Evolutionary conservation across 1,140 invertebrate species (phyloP).

Genomic region (Drosophila subpulchrella): DNA sequence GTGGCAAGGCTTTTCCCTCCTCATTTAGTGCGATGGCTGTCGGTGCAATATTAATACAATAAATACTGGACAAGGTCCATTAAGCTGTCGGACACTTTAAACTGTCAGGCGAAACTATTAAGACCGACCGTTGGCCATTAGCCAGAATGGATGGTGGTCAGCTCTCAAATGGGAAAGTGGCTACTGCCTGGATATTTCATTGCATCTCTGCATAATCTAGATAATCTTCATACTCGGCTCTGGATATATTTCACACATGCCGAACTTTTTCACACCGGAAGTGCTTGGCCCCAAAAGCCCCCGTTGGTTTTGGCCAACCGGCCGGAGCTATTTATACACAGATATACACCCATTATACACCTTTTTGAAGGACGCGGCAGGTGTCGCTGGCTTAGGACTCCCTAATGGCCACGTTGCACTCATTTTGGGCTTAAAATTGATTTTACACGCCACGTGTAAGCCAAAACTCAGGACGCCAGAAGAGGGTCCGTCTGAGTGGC

Average conservation of each 20-base stretch:
- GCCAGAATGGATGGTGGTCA: slow-evolving; percentile 15
- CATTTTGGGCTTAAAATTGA: slow-evolving; percentile 62
- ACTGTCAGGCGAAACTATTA: slow-evolving; percentile 59
- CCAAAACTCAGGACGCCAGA: slow-evolving; percentile 1
- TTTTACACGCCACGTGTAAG: slow-evolving; percentile 50
- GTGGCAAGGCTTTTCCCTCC: neutral
- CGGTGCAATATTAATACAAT: slow-evolving; percentile 71
- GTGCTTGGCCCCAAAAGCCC: slow-evolving; percentile 25
- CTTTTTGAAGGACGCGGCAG: slow-evolving; percentile 23
- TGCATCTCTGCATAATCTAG: slow-evolving; percentile 20
- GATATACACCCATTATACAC: neutral
- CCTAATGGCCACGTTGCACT: slow-evolving; percentile 50
- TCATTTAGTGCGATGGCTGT: slow-evolving; percentile 18
- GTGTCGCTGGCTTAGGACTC: slow-evolving; percentile 18
- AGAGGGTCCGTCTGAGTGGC: slow-evolving; percentile 39
- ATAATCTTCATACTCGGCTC: slow-evolving; percentile 24
- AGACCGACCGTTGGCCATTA: slow-evolving; percentile 28
- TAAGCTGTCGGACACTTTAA: slow-evolving; percentile 71
- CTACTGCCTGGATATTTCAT: slow-evolving; percentile 9
- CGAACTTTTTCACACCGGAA: slow-evolving; percentile 30
- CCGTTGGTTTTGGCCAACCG: neutral
- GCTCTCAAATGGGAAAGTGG: slow-evolving; percentile 36
- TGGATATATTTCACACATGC: slow-evolving; percentile 27
- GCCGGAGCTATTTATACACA: slow-evolving; percentile 36
- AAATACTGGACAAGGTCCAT: slow-evolving; percentile 71